These are phyloP conservation scores for Nicator chloris DNA, from an alignment of 2,113 vertebrate genomes.

Conservation along the genomic window DNA sequence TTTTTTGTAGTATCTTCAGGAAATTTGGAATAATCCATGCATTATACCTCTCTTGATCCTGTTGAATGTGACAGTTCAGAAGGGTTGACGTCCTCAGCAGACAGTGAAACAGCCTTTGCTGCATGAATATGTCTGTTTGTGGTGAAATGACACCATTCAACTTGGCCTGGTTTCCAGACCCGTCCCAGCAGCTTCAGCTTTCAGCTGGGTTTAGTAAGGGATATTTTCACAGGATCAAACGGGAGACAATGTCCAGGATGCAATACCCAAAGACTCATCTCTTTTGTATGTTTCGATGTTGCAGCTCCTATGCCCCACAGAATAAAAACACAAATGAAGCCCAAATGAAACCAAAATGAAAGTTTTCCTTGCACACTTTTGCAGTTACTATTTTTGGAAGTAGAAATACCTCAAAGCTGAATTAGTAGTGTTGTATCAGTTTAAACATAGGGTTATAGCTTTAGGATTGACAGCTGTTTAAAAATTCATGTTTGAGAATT, in stretches of 20 bases:
- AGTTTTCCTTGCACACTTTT: not conserved
- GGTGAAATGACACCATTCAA: not conserved
- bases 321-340: not conserved
- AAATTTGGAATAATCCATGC: not conserved
- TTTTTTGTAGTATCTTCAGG: not conserved
- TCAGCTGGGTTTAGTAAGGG: not conserved
- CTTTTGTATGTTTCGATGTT: not conserved
- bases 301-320: not conserved
- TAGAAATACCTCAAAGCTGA: not conserved
- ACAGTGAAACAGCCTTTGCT: not conserved
- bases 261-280: not conserved
- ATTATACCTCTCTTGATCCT: not conserved
- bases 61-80: not conserved
- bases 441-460: not conserved
- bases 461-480: slow-evolving; percentile 44
- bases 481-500: slow-evolving; percentile 29
- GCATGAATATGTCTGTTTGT: not conserved
- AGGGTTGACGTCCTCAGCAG: not conserved
- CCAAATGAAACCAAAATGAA: not conserved
- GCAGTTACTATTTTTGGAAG: not conserved
- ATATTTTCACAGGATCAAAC: not conserved
- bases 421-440: not conserved
- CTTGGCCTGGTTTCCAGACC: not conserved
- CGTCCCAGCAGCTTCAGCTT: not conserved
- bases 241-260: not conserved